Evolutionary conservation across 2,888 invertebrate species (phyloP).

Genomic region (Napeogenes inachia): DNA sequence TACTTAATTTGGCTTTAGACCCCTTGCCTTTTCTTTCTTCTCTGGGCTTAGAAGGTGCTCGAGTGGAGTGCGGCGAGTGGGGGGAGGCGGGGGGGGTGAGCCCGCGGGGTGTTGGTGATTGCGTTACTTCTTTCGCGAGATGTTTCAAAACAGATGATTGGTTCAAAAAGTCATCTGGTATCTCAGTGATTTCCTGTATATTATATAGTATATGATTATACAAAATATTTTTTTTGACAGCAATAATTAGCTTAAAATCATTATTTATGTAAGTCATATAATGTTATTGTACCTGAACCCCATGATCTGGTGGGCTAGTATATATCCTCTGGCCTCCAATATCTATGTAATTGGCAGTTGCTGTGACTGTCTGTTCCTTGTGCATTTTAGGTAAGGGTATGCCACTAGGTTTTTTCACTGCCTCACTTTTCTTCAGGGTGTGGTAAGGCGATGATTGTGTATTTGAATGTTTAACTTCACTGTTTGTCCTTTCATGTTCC

Average conservation of each 20-base stretch:
- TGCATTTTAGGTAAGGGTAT: constrained; percentile 68
- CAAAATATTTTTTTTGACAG: too few species aligned
- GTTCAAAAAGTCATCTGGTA: constrained; percentile 89
- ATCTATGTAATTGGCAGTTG: constrained; percentile 68
- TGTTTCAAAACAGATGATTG: constrained; percentile 91
- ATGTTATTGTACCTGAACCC: constrained; percentile 58
- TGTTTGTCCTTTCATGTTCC: constrained; percentile 70
- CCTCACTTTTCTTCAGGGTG: constrained; percentile 63
- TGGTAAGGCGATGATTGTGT: constrained; percentile 71
- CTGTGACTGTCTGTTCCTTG: constrained; percentile 62
- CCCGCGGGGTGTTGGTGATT: constrained; percentile 60
- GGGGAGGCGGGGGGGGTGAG: constrained; percentile 59
- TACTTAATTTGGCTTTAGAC: constrained; percentile 63
- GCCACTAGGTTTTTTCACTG: constrained; percentile 66
- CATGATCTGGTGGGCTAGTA: constrained; percentile 72
- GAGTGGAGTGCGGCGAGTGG: constrained; percentile 50
- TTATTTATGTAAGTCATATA: too few species aligned
- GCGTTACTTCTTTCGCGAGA: constrained; percentile 86
- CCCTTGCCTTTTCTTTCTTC: constrained; percentile 55
- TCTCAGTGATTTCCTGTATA: constrained; percentile 86
- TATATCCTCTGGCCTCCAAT: constrained; percentile 73
- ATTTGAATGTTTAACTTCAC: constrained; percentile 66
- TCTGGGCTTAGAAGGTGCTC: constrained; percentile 42
- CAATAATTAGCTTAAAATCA: too few species aligned
- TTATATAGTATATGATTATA: too few species aligned